Percentiles rank a stretch among this genome's conserved stretches.
phyloP scores from a whole-genome alignment of 2,797 vertebrate genomes.

The Fundulus diaphanus region DNA sequence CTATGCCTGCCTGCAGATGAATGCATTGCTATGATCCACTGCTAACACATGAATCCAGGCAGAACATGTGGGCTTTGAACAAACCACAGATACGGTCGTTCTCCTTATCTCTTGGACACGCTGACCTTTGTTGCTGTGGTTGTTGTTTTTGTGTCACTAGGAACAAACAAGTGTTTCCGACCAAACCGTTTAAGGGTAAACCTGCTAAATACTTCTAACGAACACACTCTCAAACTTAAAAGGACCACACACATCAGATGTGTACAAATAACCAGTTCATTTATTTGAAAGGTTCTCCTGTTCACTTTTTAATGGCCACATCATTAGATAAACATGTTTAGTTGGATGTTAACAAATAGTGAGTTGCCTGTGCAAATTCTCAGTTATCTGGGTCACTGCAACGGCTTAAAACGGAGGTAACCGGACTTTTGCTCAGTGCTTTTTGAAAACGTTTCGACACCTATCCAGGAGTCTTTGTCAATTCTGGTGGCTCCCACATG shows the following conservation, averaged over 20 bases:
- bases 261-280: not conserved
- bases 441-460: too few species aligned
- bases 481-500: too few species aligned
- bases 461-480: too few species aligned
- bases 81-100: slow-evolving; percentile 56
- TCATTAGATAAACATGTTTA: not conserved
- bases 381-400: too few species aligned
- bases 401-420: too few species aligned
- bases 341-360: not conserved
- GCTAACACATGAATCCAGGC: slow-evolving; percentile 59
- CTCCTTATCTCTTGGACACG: slow-evolving; percentile 57
- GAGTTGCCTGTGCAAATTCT: too few species aligned
- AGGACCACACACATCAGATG: too few species aligned
- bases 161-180: slow-evolving; percentile 68
- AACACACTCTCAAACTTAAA: not conserved
- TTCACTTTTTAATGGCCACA: not conserved
- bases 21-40: slow-evolving; percentile 46
- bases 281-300: not conserved
- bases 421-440: too few species aligned
- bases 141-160: slow-evolving; percentile 52
- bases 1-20: slow-evolving; percentile 75
- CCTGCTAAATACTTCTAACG: not conserved
- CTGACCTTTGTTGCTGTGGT: slow-evolving; percentile 66
- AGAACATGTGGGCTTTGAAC: slow-evolving; percentile 72
- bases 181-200: slow-evolving; percentile 29